phyloP scores from a whole-genome alignment of 1,140 invertebrate genomes.

The Heliconius hewitsoni region DNA sequence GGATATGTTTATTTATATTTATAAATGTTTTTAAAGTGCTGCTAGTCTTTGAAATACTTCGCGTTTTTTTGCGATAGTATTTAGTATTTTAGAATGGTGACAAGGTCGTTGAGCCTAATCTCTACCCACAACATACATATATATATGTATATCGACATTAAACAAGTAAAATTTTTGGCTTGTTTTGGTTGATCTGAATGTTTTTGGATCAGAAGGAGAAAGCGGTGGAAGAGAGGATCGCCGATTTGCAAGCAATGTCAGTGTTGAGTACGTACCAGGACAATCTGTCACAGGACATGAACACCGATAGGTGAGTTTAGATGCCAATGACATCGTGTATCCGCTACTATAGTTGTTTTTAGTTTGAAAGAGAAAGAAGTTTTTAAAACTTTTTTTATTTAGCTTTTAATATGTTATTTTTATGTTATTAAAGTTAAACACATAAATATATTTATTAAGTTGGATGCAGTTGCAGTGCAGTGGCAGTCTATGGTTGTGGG shows the following conservation, averaged over 20 bases:
- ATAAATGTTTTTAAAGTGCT: not conserved
- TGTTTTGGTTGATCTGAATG: slow-evolving; percentile 37
- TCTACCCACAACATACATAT: not conserved
- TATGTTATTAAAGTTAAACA: no score
- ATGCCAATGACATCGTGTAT: slow-evolving; percentile 28
- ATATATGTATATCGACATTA: not conserved
- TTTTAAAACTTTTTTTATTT: not conserved
- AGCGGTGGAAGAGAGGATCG: slow-evolving; percentile 61
- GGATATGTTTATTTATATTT: not conserved
- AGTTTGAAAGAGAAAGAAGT: not conserved
- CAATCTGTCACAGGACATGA: slow-evolving; percentile 79
- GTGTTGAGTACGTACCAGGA: slow-evolving; percentile 77
- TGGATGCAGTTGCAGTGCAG: no score
- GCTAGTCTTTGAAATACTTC: not conserved
- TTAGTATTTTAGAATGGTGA: not conserved
- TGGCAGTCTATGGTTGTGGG: no score
- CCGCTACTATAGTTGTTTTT: not conserved
- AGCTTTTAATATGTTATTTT: not conserved
- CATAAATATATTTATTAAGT: no score
- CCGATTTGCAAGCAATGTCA: slow-evolving; percentile 76
- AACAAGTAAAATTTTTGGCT: not conserved
- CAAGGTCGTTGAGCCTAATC: slow-evolving; percentile 5
- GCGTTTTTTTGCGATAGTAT: slow-evolving; percentile 8
- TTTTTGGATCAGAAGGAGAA: slow-evolving; percentile 68
- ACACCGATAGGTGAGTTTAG: slow-evolving; percentile 78